A percentile compares a stretch with the other conserved stretches of the same genome.
These are phyloP conservation scores for Syngnathus acus DNA, from an alignment of 2,797 vertebrate genomes.

Conservation along the genomic window DNA sequence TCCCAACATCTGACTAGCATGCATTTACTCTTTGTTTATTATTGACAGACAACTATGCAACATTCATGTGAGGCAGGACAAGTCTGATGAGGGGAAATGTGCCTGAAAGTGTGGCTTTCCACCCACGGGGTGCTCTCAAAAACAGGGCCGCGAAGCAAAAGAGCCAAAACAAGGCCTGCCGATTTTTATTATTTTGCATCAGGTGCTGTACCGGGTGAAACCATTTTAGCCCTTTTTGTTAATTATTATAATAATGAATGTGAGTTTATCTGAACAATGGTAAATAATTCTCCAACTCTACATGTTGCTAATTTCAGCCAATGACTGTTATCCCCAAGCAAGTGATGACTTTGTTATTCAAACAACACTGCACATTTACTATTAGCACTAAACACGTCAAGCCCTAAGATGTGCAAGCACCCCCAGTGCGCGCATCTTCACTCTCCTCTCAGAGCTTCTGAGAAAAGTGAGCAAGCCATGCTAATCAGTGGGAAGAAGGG, in stretches of 20 bases:
- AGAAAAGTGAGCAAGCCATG: constrained; percentile 54
- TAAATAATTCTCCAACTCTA: neutral
- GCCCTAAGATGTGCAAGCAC: constrained; percentile 51
- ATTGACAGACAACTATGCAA: constrained; percentile 28
- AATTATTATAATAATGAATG: neutral
- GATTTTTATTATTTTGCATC: constrained; percentile 65
- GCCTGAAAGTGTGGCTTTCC: constrained; percentile 46
- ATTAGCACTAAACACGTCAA: constrained; percentile 36
- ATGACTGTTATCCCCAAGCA: constrained; percentile 24
- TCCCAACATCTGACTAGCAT: constrained; percentile 10
- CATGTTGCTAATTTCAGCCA: constrained; percentile 35
- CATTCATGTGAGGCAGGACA: constrained; percentile 1
- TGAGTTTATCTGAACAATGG: neutral
- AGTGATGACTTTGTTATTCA: constrained; percentile 43
- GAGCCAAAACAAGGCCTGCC: constrained; percentile 61
- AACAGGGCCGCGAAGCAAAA: constrained; percentile 37
- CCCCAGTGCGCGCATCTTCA: constrained; percentile 34
- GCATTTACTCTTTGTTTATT: constrained; percentile 23
- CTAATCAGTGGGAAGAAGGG: constrained; percentile 69
- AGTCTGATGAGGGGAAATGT: constrained; percentile 32
- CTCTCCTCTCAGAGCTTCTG: constrained; percentile 37
- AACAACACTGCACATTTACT: constrained; percentile 36
- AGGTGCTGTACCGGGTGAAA: constrained; percentile 51
- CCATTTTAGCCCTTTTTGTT: neutral
- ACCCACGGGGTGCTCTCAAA: constrained; percentile 36